These are phyloP conservation scores for Spermophilus dauricus DNA, from an alignment of 2,113 vertebrate genomes.

Conservation along the genomic window DNA sequence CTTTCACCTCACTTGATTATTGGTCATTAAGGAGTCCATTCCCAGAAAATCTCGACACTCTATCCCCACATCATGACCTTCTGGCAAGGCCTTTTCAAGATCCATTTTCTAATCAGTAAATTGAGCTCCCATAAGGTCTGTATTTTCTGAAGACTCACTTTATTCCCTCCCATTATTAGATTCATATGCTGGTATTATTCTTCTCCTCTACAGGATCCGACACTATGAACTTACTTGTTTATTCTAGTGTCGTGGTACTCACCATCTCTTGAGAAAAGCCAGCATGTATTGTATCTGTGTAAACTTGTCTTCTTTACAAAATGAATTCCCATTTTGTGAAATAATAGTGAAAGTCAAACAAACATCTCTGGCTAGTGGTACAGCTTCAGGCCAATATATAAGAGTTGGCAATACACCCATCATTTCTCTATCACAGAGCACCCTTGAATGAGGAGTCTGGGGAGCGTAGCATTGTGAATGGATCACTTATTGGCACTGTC, in stretches of 20 bases:
- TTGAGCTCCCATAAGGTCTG: not conserved
- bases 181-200: not conserved
- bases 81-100: slow-evolving; percentile 28
- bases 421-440: not conserved
- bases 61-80: not conserved
- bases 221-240: not conserved
- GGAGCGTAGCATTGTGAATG: not conserved
- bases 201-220: slow-evolving; percentile 4
- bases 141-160: not conserved
- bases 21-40: not conserved
- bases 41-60: not conserved
- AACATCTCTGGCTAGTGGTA: not conserved
- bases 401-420: not conserved
- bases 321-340: slow-evolving; percentile 2
- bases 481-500: not conserved
- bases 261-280: not conserved
- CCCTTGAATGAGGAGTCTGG: not conserved
- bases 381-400: not conserved
- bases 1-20: not conserved
- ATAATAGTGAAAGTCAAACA: not conserved
- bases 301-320: slow-evolving; percentile 34
- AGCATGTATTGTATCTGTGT: not conserved
- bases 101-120: slow-evolving; percentile 4
- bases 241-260: not conserved
- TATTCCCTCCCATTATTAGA: not conserved